phyloP scores from a whole-genome alignment of 2,113 vertebrate genomes.

The Mirza zaza region DNA sequence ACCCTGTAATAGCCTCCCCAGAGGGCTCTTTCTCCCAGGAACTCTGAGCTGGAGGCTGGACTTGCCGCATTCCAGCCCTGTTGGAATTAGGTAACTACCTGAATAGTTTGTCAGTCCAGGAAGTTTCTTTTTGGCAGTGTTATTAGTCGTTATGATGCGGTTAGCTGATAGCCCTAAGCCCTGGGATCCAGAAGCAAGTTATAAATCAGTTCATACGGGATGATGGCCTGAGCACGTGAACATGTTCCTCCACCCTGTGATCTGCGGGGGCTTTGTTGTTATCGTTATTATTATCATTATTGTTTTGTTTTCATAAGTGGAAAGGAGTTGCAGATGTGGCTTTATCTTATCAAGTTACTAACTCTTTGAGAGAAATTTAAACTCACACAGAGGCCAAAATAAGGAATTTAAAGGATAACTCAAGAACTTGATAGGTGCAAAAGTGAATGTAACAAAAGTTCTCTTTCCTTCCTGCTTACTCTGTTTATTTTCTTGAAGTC shows the following conservation, averaged over 20 bases:
- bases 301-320: background rate
- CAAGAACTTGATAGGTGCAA: background rate
- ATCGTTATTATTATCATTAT: background rate
- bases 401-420: background rate
- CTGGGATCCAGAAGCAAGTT: background rate
- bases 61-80: background rate
- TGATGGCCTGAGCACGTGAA: background rate
- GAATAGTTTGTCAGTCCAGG: background rate
- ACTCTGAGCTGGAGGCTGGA: background rate
- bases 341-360: background rate
- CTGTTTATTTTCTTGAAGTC: background rate
- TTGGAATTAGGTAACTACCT: background rate
- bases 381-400: background rate
- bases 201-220: background rate
- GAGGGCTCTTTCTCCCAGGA: background rate
- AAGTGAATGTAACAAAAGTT: background rate
- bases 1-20: background rate
- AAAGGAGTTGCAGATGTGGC: background rate
- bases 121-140: background rate
- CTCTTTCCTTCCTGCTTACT: background rate
- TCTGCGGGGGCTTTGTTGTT: background rate
- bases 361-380: background rate
- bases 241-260: background rate
- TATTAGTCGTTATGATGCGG: background rate
- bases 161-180: background rate